Evolutionary conservation across 2,888 invertebrate genomes (phyloP), one percentile per base, ranked within the genome.

Genomic region (Cephus nigrinus): DNA sequence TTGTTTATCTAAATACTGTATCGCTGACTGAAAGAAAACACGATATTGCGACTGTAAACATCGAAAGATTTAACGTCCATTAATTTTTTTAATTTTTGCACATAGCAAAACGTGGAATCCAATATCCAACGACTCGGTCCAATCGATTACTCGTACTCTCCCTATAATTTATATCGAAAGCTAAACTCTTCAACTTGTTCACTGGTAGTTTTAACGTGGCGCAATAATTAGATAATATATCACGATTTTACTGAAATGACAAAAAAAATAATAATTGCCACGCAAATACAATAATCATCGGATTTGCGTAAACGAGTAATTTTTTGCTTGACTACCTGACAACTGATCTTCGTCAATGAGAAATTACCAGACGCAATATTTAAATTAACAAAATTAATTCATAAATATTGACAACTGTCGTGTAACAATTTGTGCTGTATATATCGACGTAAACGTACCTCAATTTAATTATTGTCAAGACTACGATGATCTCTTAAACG

Each of bases 221-320:
- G 79, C 79, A 77, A 79, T 79, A 77, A 80, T 55, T 80, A 75
- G 77, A 80, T 73, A 78, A 79, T 76, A 75, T 72, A 73, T 68
- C 74, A 68, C 31, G 77, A 74, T 74, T 32, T 40, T 2, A 5
- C 5, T 9, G 55, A 23, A 23, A 55, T 0, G 23, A 55, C 23
- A 55, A 55, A 23, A 5, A 40, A 15, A 4, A 23, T 23, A 40
- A 35, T 3, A 3, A 55, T 55, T 23, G 0, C 23, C 23, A 0
- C 55, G 40, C 15, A 15, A 15, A 40, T 15, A 40, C 40, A 40
- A 15, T 5, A 5, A 15, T 23, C 2, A 1, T 55, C 23, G 9
- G 55, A 55, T 23, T 55, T 23, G 23, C 55, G 55, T 55, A 12
- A 71, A 76, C 34, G 23, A 80, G 77, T 71, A 33, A 68, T 79